Evolutionary conservation across 2,888 invertebrate genomes (phyloP).

Genomic region (Drosophila merina): DNA sequence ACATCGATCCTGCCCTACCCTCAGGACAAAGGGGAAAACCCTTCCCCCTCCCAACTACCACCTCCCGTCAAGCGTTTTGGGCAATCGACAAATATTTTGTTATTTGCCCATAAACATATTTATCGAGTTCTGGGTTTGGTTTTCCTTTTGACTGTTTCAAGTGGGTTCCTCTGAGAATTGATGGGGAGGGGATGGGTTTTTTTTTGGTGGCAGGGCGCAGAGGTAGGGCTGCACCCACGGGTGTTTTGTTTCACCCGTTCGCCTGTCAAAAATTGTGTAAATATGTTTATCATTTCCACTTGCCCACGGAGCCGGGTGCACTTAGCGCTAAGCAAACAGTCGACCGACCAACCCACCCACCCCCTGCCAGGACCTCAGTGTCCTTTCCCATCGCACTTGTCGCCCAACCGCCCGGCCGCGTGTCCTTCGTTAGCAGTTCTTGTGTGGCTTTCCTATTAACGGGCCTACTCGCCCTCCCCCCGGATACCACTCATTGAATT

Average conservation of each 20-base stretch:
- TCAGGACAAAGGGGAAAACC: not conserved
- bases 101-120: slow-evolving; percentile 79
- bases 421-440: slow-evolving; percentile 76
- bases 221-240: slow-evolving; percentile 66
- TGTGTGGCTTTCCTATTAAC: slow-evolving; percentile 75
- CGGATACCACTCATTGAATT: slow-evolving; percentile 1
- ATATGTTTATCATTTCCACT: slow-evolving; percentile 82
- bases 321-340: slow-evolving; percentile 71
- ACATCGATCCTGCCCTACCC: slow-evolving; percentile 1
- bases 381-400: slow-evolving; percentile 63
- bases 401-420: slow-evolving; percentile 64
- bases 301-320: slow-evolving; percentile 54
- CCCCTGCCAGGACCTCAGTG: slow-evolving; percentile 15
- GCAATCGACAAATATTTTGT: slow-evolving; percentile 81
- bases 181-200: slow-evolving; percentile 9
- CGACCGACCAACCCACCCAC: not conserved
- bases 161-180: slow-evolving; percentile 29
- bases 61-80: slow-evolving; percentile 52
- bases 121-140: slow-evolving; percentile 70
- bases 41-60: not conserved
- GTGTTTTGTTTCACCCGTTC: slow-evolving; percentile 79
- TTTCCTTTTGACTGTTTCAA: slow-evolving; percentile 42
- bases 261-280: slow-evolving; percentile 83
- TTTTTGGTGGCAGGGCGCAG: slow-evolving; percentile 9
- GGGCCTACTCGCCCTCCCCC: slow-evolving; percentile 23